These are phyloP conservation scores for Myrmecophaga tridactyla DNA, from an alignment of 2,113 vertebrate species.

Conservation along the genomic window DNA sequence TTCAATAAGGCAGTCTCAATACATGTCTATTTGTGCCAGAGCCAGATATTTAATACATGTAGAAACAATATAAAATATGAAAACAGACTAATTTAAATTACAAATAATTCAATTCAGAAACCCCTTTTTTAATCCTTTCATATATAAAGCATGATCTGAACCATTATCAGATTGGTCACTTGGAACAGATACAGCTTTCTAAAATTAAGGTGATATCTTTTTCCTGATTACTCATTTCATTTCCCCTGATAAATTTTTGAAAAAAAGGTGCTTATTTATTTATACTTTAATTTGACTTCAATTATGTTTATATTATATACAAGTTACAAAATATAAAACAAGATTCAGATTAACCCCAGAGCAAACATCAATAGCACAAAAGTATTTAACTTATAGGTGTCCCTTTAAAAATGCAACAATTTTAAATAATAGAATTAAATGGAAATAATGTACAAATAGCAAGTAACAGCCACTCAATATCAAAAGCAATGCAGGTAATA, in stretches of 20 bases:
- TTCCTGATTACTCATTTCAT: constrained; percentile 47
- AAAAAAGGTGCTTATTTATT: constrained; percentile 22
- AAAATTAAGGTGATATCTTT: constrained; percentile 34
- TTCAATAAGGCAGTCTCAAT: not conserved
- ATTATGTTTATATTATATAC: not conserved
- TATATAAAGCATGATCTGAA: not conserved
- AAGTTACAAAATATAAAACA: constrained; percentile 42
- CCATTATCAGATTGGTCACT: constrained; percentile 15
- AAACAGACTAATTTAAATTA: constrained; percentile 15
- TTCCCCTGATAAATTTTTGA: constrained; percentile 38
- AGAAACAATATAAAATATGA: constrained; percentile 33
- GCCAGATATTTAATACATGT: not conserved
- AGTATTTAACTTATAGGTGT: not conserved
- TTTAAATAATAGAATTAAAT: constrained; percentile 28
- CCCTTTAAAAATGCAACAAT: not conserved
- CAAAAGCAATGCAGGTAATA: not conserved
- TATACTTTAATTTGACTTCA: constrained; percentile 33
- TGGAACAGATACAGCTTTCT: constrained; percentile 26
- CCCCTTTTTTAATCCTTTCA: not conserved
- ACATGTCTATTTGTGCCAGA: not conserved
- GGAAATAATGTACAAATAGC: constrained; percentile 1
- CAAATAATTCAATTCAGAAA: constrained; percentile 32
- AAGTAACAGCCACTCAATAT: not conserved
- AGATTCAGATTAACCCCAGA: constrained; percentile 22
- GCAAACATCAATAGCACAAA: not conserved